These are phyloP conservation scores for silkworm (Bombyx mori) DNA, from an alignment of 1,140 invertebrate genomes.

Conservation along the genomic window ASM3026992v2 NC_085119.1:9626501-9627000, in stretches of 20 bases:
- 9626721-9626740: too few relatives aligned
- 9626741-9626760: too few relatives aligned
- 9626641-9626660: background rate
- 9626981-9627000: constrained; percentile 33
- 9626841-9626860: constrained; percentile 68
- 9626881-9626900: constrained; percentile 45
- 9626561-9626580: constrained; percentile 43
- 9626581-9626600: constrained; percentile 25
- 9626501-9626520: constrained; percentile 30
- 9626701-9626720: too few relatives aligned
- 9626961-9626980: constrained; percentile 47
- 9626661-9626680: background rate
- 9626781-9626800: too few relatives aligned
- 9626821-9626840: constrained; percentile 56
- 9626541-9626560: constrained; percentile 36
- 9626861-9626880: constrained; percentile 66
- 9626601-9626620: constrained; percentile 28
- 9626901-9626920: constrained; percentile 39
- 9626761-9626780: too few relatives aligned
- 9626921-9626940: constrained; percentile 61
- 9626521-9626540: constrained; percentile 25
- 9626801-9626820: constrained; percentile 26
- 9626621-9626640: constrained; percentile 21
- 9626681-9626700: too few relatives aligned
- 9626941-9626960: constrained; percentile 54